These are phyloP conservation scores for Cuculus canorus DNA, from an alignment of 2,797 vertebrate genomes.

Conservation along the genomic window DNA sequence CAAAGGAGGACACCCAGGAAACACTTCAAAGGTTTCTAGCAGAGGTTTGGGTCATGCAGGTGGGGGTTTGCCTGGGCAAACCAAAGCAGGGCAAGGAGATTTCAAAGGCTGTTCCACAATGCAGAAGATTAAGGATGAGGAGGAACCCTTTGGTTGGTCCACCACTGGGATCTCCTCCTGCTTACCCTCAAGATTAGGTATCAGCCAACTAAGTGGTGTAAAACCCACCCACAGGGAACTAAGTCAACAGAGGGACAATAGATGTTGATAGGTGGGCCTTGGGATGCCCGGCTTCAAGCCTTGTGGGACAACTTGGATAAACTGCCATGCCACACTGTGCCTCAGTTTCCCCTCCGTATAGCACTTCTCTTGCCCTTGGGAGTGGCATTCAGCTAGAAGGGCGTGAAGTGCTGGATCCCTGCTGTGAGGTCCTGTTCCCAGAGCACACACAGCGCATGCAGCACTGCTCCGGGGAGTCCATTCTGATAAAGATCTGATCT, in stretches of 20 bases:
- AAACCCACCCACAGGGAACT: not conserved
- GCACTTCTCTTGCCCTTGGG: not conserved
- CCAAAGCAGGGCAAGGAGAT: not conserved
- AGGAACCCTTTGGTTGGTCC: not conserved
- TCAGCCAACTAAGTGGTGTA: accelerated
- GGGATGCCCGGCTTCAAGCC: not conserved
- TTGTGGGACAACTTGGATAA: not conserved
- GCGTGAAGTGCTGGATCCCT: not conserved
- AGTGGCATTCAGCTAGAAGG: not conserved
- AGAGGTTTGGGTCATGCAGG: not conserved
- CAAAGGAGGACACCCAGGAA: not conserved
- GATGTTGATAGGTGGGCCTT: not conserved
- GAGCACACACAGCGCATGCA: not conserved
- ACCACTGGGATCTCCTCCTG: not conserved
- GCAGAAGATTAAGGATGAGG: not conserved
- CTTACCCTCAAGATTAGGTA: not conserved
- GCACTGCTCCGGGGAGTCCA: accelerated
- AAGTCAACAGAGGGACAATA: not conserved
- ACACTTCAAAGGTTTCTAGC: not conserved
- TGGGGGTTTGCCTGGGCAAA: not conserved
- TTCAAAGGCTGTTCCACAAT: not conserved
- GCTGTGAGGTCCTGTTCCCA: accelerated
- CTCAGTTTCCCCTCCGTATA: not conserved
- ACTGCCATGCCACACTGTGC: accelerated
- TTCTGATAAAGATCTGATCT: accelerated